A percentile compares a stretch with the other conserved stretches of the same genome.
phyloP scores from a whole-genome alignment of 2,797 vertebrate genomes.

The Brachyrhaphis roseni region DNA sequence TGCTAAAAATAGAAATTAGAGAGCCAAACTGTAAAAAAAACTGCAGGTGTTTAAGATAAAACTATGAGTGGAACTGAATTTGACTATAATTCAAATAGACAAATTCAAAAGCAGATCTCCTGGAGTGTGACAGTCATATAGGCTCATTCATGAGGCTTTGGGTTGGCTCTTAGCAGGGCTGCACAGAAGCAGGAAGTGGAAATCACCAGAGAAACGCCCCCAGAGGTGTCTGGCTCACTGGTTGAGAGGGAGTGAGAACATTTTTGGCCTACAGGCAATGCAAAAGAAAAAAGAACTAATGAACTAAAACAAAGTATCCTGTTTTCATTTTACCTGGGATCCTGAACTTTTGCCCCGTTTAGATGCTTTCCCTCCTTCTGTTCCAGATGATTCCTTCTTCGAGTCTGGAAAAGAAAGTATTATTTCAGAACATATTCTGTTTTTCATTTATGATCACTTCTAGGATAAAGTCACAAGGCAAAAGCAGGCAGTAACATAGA shows the following conservation, averaged over 20 bases:
- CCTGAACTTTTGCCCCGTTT: slow-evolving; percentile 96
- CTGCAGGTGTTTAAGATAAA: slow-evolving; percentile 39
- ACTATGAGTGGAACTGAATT: slow-evolving; percentile 40
- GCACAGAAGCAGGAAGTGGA: slow-evolving; percentile 80
- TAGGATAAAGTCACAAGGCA: slow-evolving; percentile 30
- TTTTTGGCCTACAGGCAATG: slow-evolving; percentile 60
- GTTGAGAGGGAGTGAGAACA: slow-evolving; percentile 49
- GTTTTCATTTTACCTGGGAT: slow-evolving; percentile 88
- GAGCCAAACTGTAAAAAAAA: slow-evolving; percentile 23
- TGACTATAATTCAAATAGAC: slow-evolving; percentile 55
- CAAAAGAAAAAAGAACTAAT: slow-evolving; percentile 43
- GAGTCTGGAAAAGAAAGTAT: slow-evolving; percentile 85
- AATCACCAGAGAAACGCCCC: slow-evolving; percentile 78
- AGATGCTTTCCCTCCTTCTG: slow-evolving; percentile 95
- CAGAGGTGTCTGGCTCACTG: slow-evolving; percentile 70
- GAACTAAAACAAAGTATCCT: slow-evolving; percentile 48
- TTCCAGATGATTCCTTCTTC: slow-evolving; percentile 96
- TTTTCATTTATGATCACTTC: slow-evolving; percentile 22
- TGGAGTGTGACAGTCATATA: slow-evolving; percentile 68
- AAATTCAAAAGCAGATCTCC: slow-evolving; percentile 53
- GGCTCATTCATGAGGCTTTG: slow-evolving; percentile 65
- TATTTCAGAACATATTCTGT: slow-evolving; percentile 16
- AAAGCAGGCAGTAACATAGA: not conserved
- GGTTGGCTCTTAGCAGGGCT: slow-evolving; percentile 60
- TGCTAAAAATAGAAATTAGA: slow-evolving; percentile 30